Conservation (phyloP, 2,113 vertebrate genomes). For the Campylorhamphus procurvoides region DNA sequence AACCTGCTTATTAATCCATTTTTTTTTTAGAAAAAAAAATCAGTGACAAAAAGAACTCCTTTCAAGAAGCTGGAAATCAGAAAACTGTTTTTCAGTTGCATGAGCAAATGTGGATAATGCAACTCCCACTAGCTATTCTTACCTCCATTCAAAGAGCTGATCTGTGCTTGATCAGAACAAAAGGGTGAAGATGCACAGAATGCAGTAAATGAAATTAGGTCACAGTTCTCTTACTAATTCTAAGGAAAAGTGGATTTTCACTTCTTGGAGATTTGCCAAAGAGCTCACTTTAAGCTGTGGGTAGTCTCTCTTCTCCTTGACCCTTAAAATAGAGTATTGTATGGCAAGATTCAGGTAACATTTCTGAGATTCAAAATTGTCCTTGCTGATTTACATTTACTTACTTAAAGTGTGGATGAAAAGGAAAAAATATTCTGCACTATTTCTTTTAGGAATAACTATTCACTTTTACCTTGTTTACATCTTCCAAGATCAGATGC, state of each 20-base stretch:
- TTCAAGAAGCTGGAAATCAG: not conserved
- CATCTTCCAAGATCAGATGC: not conserved
- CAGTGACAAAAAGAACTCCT: not conserved
- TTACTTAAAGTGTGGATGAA: not conserved
- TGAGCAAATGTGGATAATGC: not conserved
- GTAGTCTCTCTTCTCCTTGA: not conserved
- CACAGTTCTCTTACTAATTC: not conserved
- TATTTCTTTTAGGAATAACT: not conserved
- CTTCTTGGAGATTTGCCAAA: not conserved
- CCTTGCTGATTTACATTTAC: not conserved
- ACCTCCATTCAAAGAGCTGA: not conserved
- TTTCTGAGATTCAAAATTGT: not conserved
- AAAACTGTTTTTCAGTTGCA: not conserved
- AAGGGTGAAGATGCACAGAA: not conserved
- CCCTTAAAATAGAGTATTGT: not conserved
- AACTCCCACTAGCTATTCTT: not conserved
- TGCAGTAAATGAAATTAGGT: not conserved
- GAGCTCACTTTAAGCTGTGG: not conserved
- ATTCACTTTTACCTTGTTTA: not conserved
- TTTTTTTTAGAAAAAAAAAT: not conserved
- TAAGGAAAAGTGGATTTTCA: not conserved
- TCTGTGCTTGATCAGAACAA: not conserved
- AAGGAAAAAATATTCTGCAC: not conserved
- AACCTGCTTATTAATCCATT: not conserved
- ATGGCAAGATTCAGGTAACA: not conserved